These are phyloP conservation scores for Zeuzera pyrina DNA, from an alignment of 2,888 invertebrate genomes.

Conservation along the genomic window DNA sequence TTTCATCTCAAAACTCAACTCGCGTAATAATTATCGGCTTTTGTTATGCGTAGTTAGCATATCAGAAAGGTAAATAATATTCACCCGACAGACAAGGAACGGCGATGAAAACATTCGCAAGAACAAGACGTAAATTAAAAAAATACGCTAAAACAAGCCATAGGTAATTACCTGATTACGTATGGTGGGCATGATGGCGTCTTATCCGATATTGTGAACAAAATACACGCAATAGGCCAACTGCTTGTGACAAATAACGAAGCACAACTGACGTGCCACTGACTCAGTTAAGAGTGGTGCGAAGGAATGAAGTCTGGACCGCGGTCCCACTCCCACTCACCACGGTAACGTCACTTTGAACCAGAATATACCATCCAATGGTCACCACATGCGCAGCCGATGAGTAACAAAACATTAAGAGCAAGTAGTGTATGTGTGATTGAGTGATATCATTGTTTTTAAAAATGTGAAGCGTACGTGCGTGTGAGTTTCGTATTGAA, in stretches of 20 bases:
- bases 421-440: constrained; percentile 29
- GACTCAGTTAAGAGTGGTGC: constrained; percentile 7
- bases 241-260: constrained; percentile 22
- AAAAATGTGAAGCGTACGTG: constrained; percentile 11
- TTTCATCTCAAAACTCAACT: no score
- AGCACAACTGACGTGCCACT: constrained; percentile 36
- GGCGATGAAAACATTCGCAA: no score
- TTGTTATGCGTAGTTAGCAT: no score
- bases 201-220: constrained; percentile 7
- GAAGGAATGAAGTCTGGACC: constrained; percentile 18
- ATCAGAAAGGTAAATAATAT: no score
- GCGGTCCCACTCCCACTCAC: constrained; percentile 21
- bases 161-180: constrained; percentile 32
- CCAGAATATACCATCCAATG: constrained; percentile 27
- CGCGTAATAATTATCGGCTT: no score
- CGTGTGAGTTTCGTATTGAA: constrained; percentile 24
- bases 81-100: no score
- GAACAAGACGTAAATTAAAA: no score
- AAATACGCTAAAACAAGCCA: no score
- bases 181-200: constrained; percentile 34
- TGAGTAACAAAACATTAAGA: constrained; percentile 22
- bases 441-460: constrained; percentile 13
- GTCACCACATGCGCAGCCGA: constrained; percentile 19
- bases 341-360: constrained; percentile 17
- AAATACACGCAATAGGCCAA: constrained; percentile 13